Evolutionary conservation across 2,113 vertebrate species (phyloP), one percentile per base, ranked within the genome.

Genomic region (Pedetes capensis): DNA sequence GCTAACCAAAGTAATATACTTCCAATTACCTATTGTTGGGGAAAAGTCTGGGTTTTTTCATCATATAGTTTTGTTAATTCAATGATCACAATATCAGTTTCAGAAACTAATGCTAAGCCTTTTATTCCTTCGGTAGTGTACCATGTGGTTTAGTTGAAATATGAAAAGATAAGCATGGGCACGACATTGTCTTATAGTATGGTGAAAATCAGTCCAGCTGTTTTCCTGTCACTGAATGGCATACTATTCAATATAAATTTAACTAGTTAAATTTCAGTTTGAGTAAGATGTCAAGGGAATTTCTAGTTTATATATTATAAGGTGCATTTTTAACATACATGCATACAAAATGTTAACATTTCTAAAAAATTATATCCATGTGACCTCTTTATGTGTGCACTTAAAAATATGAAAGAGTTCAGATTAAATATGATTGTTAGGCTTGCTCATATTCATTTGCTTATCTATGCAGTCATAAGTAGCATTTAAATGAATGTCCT

Each of bases 261-360:
- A 80, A 92, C 51, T 47, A 42, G 22, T 44, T 96, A 96, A 74
- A 97, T 94, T 96, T 97, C 63, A 84, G 63, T 39, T 75, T 94
- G 75, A 32, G 29, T 93, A 51, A 9, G 18, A 64, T 90, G 34
- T 22, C 82, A 95, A 72, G 51, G 92, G n/a, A 96, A 82, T 84
- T 96, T 95, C 68, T 23, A 89, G 6, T 25, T 61, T 87, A n/a
- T 61, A 44, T 42, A 53, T 96, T 89, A 3, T 75, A 91, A 96
- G 89, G 71, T 10, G 8, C 13, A 74, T 6, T 75, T 87, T 96
- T 96, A 88, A 87, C 71, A 82, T n/a, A 74, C 84, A 93, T 53
- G 1, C 86, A 68, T 29, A 96, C 8, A 2, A 91, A 94, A 64
- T 75, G 87, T 88, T 74, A 72, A 5, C 25, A 90, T 92, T 96